Evolutionary conservation across 2,888 invertebrate species (phyloP).

Genomic region (Ophioninae sp.): DNA sequence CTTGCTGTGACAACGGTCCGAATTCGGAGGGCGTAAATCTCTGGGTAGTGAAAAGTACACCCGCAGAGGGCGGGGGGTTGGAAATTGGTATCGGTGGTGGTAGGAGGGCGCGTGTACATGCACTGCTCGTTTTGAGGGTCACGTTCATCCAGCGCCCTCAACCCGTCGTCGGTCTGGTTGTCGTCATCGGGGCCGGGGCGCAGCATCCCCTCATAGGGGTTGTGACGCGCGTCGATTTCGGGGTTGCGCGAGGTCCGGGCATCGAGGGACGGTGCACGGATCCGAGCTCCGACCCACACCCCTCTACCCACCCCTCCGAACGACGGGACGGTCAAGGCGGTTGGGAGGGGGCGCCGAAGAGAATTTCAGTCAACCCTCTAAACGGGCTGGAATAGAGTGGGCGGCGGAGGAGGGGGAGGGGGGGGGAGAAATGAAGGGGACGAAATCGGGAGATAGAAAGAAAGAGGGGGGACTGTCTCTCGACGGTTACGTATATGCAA

Average conservation of each 20-base stretch:
- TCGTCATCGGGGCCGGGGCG: conserved; percentile 64
- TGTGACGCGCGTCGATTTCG: conserved; percentile 69
- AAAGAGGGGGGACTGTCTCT: not conserved
- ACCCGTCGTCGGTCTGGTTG: conserved; percentile 70
- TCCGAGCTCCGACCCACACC: conserved; percentile 8
- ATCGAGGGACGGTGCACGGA: conserved; percentile 64
- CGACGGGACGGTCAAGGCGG: conserved; percentile 44
- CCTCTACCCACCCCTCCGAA: conserved; percentile 25
- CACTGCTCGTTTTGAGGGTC: conserved; percentile 79
- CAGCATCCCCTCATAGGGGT: conserved; percentile 48
- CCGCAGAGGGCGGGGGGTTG: not conserved
- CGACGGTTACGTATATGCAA: conserved; percentile 28
- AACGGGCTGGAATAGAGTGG: conserved; percentile 15
- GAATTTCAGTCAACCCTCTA: conserved; percentile 54
- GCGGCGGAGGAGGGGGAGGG: too few species aligned
- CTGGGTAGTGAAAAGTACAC: not conserved
- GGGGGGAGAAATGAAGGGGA: conserved; percentile 30
- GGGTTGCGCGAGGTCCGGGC: conserved; percentile 80
- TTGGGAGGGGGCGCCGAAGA: conserved; percentile 43
- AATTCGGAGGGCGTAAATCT: not conserved
- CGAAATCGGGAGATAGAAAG: conserved; percentile 15
- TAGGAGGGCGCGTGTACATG: conserved; percentile 65
- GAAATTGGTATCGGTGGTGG: conserved; percentile 33
- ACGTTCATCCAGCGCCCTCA: conserved; percentile 80
- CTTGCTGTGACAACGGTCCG: not conserved